Evolutionary conservation across 2,797 vertebrate species (phyloP).

Genomic region (Corythornis leucogaster): DNA sequence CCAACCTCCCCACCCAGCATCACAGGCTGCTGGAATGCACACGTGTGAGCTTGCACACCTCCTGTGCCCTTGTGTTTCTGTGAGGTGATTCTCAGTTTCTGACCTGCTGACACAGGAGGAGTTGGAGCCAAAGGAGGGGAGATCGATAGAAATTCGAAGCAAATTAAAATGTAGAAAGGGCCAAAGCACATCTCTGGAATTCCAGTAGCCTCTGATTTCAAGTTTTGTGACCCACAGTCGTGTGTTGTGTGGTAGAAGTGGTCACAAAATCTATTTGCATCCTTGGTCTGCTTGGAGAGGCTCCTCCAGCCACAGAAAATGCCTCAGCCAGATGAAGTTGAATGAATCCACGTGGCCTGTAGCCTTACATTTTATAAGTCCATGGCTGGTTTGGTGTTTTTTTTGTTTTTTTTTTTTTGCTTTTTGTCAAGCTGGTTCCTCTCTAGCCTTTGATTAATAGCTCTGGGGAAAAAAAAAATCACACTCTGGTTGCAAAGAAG

Average conservation of each 20-base stretch:
- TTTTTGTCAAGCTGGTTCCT: not conserved
- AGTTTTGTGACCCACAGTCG: constrained; percentile 56
- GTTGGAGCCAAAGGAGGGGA: constrained; percentile 78
- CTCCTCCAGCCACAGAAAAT: not conserved
- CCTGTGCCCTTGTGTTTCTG: constrained; percentile 3
- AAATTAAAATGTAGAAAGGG: constrained; percentile 79
- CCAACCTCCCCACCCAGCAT: not conserved
- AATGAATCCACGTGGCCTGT: not conserved
- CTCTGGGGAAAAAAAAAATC: constrained; percentile 26
- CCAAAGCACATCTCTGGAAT: constrained; percentile 68
- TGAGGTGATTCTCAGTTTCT: constrained; percentile 75
- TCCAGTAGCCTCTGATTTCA: constrained; percentile 71
- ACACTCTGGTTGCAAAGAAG: constrained; percentile 45
- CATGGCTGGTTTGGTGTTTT: not conserved
- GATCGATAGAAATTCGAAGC: constrained; percentile 92
- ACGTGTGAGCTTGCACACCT: constrained; percentile 28
- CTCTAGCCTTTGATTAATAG: constrained; percentile 29
- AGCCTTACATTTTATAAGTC: not conserved
- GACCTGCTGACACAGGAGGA: constrained; percentile 84
- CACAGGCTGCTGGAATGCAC: not conserved
- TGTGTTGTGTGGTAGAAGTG: constrained; percentile 67
- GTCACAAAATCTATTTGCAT: constrained; percentile 22
- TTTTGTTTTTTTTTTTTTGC: not conserved
- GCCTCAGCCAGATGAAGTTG: not conserved
- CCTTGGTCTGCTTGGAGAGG: not conserved